Evolutionary conservation across 2,113 vertebrate genomes (phyloP), one percentile per base, ranked within the genome.

Genomic region (Myanophis thanlyinensis): DNA sequence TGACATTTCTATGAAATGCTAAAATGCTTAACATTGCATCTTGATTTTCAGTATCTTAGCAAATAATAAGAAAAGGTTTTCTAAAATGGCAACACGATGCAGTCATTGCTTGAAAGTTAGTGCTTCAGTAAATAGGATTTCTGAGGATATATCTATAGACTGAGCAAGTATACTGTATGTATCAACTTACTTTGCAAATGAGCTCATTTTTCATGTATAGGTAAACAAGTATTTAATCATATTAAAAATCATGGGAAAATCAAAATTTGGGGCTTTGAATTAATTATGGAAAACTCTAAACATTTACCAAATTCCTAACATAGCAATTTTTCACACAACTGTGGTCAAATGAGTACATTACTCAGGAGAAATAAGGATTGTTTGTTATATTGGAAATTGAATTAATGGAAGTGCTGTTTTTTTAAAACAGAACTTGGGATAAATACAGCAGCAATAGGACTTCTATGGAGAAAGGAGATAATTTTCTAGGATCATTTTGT

Each of bases 11-110:
- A 94, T 73, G 91, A 67, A 91, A 93, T 94, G 93, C 5, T 94
- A 96, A 96, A 95, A 93, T 93, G 89, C 90, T 96, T 92, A 93
- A 93, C 91, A 94, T 95, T 90, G 48, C 94, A 94, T 40, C 90
- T 48, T 27, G 23, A 12, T 35, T 40, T 35, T 22, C 27, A 12
- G 7, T 15, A 3, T 67, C 30, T 23, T 11, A 23, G 46, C n/a
- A 84, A 53, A 35, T 49, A 90, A 80, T 12, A 84, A 48, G 48
- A 80, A 80, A 51, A 52, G 20, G n/a, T 51, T 2, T 49, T 22
- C n/a, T 52, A 80, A 80, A 30, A 30, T 47, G 18, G 13, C 7
- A 62, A n/a, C 30, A 44, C 0, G 2, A 46, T 89, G 23, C 35
- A 46, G 67, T 20, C 35, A 35, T 86, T 30, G 5, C 23, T 12